Evolutionary conservation across 2,797 vertebrate genomes (phyloP).

Genomic region (Choloepus didactylus): DNA sequence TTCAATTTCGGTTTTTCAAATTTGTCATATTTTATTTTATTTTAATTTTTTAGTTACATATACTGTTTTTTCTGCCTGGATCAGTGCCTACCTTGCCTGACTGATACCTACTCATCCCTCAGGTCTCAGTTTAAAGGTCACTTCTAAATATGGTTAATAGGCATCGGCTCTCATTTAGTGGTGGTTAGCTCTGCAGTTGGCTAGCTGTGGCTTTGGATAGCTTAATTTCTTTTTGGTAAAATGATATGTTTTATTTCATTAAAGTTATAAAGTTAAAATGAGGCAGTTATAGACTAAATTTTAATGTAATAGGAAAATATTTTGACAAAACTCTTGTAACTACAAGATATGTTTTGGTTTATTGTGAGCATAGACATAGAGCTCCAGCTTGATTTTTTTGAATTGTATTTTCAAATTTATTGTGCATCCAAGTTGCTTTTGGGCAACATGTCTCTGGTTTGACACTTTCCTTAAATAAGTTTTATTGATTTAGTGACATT

Average conservation of each 20-base stretch:
- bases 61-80: not conserved
- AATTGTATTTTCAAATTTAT: not conserved
- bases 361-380: not conserved
- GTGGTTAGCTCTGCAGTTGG: not conserved
- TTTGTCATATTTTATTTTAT: conserved; percentile 53
- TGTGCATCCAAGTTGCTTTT: not conserved
- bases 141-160: conserved; percentile 38
- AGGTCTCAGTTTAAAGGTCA: conserved; percentile 54
- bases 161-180: conserved; percentile 39
- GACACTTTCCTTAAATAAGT: conserved; percentile 33
- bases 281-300: conserved; percentile 24
- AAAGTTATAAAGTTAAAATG: conserved; percentile 54
- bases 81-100: conserved; percentile 41
- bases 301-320: conserved; percentile 51
- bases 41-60: not conserved
- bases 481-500: conserved; percentile 60
- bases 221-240: conserved; percentile 48
- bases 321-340: not conserved
- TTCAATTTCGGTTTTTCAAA: conserved; percentile 61
- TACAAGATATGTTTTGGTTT: not conserved
- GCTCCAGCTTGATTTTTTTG: not conserved
- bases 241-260: conserved; percentile 54
- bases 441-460: conserved; percentile 20
- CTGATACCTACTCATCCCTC: not conserved
- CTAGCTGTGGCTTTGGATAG: conserved; percentile 46